These are phyloP conservation scores for Holothuria glaberrima DNA, from an alignment of 35 echinoderm and acorn worm genomes.

Conservation along the genomic window DNA sequence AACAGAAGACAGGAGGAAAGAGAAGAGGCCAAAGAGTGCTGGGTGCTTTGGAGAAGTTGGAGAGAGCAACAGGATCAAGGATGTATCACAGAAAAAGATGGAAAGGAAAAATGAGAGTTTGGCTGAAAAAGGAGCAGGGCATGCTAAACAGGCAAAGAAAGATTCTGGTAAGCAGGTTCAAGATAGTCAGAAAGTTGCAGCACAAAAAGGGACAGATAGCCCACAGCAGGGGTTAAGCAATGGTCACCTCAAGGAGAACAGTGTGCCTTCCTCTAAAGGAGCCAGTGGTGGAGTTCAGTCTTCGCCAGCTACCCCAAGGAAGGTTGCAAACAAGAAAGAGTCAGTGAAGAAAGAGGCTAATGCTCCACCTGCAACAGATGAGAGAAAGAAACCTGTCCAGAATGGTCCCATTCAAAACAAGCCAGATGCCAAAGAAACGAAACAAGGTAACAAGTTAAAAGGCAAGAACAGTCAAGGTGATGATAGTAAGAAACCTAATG, in stretches of 20 bases:
- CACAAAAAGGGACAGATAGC: background rate
- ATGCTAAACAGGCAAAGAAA: constrained; percentile 58
- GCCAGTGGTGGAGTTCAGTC: background rate
- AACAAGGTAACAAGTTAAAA: constrained; percentile 24
- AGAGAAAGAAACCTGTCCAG: constrained; percentile 14
- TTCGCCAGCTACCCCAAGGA: background rate
- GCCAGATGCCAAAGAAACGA: constrained; percentile 4
- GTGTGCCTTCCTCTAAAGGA: background rate
- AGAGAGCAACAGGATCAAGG: constrained; percentile 28
- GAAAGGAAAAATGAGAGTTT: constrained; percentile 26
- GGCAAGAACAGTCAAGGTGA: background rate
- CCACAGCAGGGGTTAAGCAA: constrained; percentile 27
- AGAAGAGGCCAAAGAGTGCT: constrained; percentile 46
- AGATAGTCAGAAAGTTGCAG: constrained; percentile 2
- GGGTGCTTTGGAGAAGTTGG: constrained; percentile 14
- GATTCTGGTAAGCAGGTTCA: constrained; percentile 7
- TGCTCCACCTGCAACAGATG: background rate
- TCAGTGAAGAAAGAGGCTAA: background rate
- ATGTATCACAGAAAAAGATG: constrained; percentile 24
- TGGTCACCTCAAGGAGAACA: background rate
- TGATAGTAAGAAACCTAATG: constrained; percentile 18
- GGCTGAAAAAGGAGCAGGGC: background rate
- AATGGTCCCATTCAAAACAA: constrained; percentile 28
- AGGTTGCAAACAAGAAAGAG: constrained; percentile 20
- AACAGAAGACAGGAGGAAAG: constrained; percentile 45